Conservation (phyloP, 2,797 vertebrate species). For the Darevskia nairensis region DNA sequence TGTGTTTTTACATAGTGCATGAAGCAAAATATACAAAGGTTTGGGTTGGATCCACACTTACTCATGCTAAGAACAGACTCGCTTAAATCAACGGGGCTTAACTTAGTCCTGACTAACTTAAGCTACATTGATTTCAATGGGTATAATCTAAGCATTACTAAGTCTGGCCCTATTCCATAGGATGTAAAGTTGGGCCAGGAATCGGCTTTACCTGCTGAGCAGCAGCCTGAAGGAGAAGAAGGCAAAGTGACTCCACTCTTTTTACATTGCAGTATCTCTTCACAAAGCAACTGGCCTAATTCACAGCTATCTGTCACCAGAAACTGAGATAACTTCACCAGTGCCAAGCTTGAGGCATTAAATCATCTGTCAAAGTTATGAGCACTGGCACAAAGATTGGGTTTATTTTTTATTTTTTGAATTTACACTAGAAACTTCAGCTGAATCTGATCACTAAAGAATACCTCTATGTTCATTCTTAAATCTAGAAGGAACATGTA, state of each 20-base stretch:
- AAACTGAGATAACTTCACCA: neutral
- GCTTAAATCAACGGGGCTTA: too few relatives aligned
- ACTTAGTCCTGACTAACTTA: too few relatives aligned
- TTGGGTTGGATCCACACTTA: too few relatives aligned
- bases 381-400: accelerated
- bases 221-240: too few relatives aligned
- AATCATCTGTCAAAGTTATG: neutral
- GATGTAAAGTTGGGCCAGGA: neutral
- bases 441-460: neutral
- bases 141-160: too few relatives aligned
- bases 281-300: slow-evolving; percentile 11
- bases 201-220: too few relatives aligned
- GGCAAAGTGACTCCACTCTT: neutral
- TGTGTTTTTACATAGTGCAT: too few relatives aligned
- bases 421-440: neutral
- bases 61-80: too few relatives aligned
- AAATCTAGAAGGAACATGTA: neutral
- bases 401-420: neutral
- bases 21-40: too few relatives aligned
- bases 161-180: too few relatives aligned
- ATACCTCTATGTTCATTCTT: neutral
- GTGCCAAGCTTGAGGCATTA: neutral
- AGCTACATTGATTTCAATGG: too few relatives aligned
- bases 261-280: neutral
- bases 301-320: neutral